A percentile compares a stretch with the other conserved stretches of the same genome.
Conservation (phyloP, 2,888 invertebrate genomes). For the Rhagonycha lutea region DNA sequence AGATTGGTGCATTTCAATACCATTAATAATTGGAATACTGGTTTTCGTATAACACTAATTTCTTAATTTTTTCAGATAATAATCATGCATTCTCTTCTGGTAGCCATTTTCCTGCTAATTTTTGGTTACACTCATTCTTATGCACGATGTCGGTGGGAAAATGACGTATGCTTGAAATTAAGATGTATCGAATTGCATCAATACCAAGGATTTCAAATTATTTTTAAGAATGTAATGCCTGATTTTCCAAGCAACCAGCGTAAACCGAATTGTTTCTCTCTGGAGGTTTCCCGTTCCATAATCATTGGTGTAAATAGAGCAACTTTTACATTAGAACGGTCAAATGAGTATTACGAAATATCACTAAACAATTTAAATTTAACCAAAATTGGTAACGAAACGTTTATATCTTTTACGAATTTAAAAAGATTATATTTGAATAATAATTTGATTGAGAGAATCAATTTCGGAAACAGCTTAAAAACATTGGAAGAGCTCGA, state of each 20-base stretch:
- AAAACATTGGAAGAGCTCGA: conserved; percentile 48
- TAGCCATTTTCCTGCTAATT: background rate
- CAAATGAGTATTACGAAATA: background rate
- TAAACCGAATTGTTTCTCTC: background rate
- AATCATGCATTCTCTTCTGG: background rate
- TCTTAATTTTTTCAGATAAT: background rate
- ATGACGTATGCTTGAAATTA: background rate
- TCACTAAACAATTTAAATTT: background rate
- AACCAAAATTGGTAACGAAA: background rate
- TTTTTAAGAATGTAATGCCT: background rate
- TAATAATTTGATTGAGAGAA: conserved; percentile 41
- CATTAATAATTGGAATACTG: too few species aligned
- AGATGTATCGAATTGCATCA: background rate
- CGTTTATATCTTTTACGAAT: background rate
- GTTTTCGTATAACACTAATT: background rate
- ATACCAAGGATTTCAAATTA: background rate
- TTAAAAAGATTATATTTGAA: background rate
- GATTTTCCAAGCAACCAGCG: background rate
- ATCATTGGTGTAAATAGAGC: background rate
- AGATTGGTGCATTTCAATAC: too few species aligned
- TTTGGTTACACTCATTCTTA: background rate
- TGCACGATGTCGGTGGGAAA: background rate
- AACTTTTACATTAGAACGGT: background rate
- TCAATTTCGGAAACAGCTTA: conserved; percentile 45
- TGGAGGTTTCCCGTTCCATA: background rate